phyloP scores from a whole-genome alignment of 64 coral and sea anemone species.

The Montipora efflorescens region DNA sequence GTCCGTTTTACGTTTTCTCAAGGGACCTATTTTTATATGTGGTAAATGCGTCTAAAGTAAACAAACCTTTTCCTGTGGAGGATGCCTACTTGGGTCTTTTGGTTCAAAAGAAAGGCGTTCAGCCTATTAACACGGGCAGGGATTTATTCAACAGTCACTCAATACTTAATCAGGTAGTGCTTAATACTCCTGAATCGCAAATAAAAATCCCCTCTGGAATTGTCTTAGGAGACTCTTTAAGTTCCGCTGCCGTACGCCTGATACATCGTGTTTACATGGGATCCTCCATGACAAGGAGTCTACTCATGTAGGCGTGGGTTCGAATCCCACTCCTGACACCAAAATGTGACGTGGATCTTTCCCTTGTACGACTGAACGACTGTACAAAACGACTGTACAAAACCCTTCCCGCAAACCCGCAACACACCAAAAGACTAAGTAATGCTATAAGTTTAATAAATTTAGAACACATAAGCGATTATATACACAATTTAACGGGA shows the following conservation, averaged over 20 bases:
- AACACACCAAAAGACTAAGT: no score
- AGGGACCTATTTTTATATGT: conserved; percentile 26
- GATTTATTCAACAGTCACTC: background rate
- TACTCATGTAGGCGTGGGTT: no score
- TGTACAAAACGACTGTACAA: no score
- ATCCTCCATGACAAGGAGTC: no score
- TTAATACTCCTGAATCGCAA: background rate
- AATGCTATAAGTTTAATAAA: no score
- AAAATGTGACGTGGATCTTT: no score
- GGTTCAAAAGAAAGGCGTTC: background rate
- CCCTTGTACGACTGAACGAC: no score
- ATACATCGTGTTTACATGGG: background rate
- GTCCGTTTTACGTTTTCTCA: conserved; percentile 51
- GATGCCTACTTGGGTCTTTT: conserved; percentile 41
- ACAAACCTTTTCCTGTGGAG: conserved; percentile 26
- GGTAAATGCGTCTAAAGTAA: background rate
- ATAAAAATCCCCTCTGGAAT: background rate
- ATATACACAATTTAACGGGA: no score
- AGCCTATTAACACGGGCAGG: background rate
- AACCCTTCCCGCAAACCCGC: no score
- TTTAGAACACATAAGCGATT: no score
- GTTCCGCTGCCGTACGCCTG: background rate
- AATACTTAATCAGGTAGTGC: background rate
- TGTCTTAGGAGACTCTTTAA: background rate
- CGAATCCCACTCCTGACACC: no score